A percentile compares a stretch with the other conserved stretches of the same genome.
Evolutionary conservation across 2,797 vertebrate genomes (phyloP).

Genomic region (Trematomus bernacchii): DNA sequence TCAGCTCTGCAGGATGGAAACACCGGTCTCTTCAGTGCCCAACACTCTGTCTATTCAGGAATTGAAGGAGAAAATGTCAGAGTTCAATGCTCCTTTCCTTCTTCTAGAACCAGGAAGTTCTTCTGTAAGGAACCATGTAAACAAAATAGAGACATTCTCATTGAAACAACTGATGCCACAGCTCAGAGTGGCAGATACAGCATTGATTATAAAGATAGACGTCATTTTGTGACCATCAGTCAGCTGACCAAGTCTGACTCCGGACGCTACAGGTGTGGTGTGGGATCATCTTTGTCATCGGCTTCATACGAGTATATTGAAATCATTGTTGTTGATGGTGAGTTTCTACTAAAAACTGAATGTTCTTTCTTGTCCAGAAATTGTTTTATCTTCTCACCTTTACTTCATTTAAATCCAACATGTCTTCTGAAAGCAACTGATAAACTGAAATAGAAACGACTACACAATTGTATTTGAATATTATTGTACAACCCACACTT

Average conservation of each 20-base stretch:
- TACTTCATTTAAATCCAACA: no score
- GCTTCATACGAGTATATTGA: rapidly evolving
- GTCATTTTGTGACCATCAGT: not conserved
- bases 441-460: no score
- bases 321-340: constrained; percentile 31
- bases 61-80: not conserved
- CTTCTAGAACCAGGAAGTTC: rapidly evolving
- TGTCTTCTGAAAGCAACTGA: no score
- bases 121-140: not conserved
- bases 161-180: rapidly evolving
- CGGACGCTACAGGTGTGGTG: no score
- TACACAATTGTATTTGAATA: no score
- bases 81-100: rapidly evolving
- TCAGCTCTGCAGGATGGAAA: constrained; percentile 18
- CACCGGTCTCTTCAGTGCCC: no score
- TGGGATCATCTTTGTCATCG: no score
- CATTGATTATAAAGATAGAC: not conserved
- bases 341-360: constrained; percentile 2
- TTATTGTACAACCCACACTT: no score
- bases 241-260: constrained; percentile 24
- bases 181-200: constrained; percentile 2
- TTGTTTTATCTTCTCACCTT: no score
- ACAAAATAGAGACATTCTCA: not conserved
- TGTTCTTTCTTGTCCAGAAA: no score
- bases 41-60: rapidly evolving